A percentile compares a stretch with the other conserved stretches of the same genome.
Conservation (phyloP, 2,113 vertebrate species). For the Prochilodus magdalenae region DNA sequence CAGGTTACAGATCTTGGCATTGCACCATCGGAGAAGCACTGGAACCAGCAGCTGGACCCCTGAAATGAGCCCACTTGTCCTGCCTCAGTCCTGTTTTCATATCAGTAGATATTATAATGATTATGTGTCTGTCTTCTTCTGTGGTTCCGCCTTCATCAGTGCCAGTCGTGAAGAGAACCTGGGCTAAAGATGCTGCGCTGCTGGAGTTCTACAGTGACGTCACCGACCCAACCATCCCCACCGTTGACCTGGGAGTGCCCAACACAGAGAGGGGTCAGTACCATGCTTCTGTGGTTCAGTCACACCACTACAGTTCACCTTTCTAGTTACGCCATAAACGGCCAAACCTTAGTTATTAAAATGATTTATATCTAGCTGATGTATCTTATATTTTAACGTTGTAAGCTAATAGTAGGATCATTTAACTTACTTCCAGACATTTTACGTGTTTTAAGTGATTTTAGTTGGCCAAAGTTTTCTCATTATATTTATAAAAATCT, state of each 20-base stretch:
- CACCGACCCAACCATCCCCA: slow-evolving; percentile 82
- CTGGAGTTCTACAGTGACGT: slow-evolving; percentile 91
- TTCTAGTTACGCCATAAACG: no score
- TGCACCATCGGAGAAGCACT: no score
- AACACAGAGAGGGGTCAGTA: slow-evolving; percentile 90
- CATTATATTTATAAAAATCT: no score
- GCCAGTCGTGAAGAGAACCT: slow-evolving; percentile 90
- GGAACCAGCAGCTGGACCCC: background rate
- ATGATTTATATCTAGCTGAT: no score
- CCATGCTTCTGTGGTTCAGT: background rate
- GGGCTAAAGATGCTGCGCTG: slow-evolving; percentile 80
- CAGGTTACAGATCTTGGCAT: no score
- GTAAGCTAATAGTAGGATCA: no score
- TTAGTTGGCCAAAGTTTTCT: no score
- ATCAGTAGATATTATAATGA: background rate
- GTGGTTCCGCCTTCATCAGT: slow-evolving; percentile 71
- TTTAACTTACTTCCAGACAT: no score
- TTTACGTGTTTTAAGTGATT: no score
- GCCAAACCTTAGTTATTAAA: no score
- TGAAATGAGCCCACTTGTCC: background rate
- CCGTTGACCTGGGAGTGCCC: slow-evolving; percentile 84
- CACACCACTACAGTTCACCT: no score
- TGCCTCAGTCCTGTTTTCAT: background rate
- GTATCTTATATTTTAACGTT: no score
- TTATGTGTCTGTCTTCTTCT: background rate